These are phyloP conservation scores for Xanthostigma xanthostigma DNA, from an alignment of 2,888 invertebrate species.

Conservation along the genomic window DNA sequence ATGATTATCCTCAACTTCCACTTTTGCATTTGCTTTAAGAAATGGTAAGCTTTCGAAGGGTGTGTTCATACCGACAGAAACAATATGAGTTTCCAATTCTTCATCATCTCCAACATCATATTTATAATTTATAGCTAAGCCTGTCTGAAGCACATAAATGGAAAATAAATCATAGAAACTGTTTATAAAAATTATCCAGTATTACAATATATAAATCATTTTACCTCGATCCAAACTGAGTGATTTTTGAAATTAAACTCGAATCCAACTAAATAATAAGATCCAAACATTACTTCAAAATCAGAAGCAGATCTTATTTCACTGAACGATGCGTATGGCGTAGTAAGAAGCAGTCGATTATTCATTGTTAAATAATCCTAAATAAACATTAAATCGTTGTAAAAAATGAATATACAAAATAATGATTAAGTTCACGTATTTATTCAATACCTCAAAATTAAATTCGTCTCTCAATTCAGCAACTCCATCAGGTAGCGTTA, in stretches of 20 bases:
- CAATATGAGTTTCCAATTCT: constrained; percentile 28
- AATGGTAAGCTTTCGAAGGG: constrained; percentile 35
- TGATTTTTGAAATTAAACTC: constrained; percentile 31
- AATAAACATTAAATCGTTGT: constrained; percentile 7
- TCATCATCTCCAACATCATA: constrained; percentile 25
- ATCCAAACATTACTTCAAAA: constrained; percentile 30
- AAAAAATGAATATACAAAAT: constrained; percentile 1
- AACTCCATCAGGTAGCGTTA: constrained; percentile 37
- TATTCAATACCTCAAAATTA: constrained; percentile 17
- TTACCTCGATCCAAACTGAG: constrained; percentile 29
- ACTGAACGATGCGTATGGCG: constrained; percentile 34
- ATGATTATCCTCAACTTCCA: constrained; percentile 34
- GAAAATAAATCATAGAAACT: background rate
- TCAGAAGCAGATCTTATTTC: constrained; percentile 35
- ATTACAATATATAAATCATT: background rate
- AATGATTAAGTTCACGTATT: background rate
- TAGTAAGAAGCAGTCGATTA: constrained; percentile 38
- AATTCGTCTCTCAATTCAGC: constrained; percentile 41
- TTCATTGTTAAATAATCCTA: constrained; percentile 33
- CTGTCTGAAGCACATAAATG: constrained; percentile 24
- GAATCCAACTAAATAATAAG: constrained; percentile 31
- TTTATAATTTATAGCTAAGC: constrained; percentile 35
- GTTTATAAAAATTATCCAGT: background rate
- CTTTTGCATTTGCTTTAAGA: constrained; percentile 28
- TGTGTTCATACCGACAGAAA: constrained; percentile 35